Conservation (phyloP, 2,797 vertebrate genomes). For the Accipiter badius region DNA sequence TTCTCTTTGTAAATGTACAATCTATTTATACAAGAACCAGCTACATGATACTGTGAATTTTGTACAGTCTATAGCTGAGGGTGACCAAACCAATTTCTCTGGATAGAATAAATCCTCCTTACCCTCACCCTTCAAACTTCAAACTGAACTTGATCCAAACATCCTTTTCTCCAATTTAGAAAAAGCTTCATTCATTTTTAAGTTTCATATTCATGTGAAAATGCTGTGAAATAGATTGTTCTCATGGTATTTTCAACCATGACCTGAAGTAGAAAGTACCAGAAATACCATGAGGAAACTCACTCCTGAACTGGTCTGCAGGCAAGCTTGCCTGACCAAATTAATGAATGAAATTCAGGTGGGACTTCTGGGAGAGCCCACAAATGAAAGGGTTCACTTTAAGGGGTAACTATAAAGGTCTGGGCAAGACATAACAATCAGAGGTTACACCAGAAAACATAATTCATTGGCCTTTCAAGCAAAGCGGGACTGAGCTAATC, state of each 20-base stretch:
- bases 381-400: not conserved
- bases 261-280: not conserved
- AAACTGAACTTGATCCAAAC: not conserved
- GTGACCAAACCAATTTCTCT: slow-evolving; percentile 28
- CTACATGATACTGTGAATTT: slow-evolving; percentile 15
- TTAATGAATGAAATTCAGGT: not conserved
- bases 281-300: not conserved
- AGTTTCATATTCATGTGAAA: not conserved
- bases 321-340: not conserved
- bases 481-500: not conserved
- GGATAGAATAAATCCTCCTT: slow-evolving; percentile 37
- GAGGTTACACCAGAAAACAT: not conserved
- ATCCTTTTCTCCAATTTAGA: not conserved
- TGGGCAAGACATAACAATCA: not conserved
- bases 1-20: slow-evolving; percentile 46
- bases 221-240: not conserved
- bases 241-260: not conserved
- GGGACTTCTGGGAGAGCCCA: not conserved
- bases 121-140: not conserved
- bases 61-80: not conserved
- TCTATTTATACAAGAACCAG: slow-evolving; percentile 45
- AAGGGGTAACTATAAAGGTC: not conserved
- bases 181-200: not conserved
- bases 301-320: not conserved
- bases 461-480: not conserved